Base-by-base conservation (phyloP, 2,888 invertebrate genomes). In the Morpho achilles region DNA sequence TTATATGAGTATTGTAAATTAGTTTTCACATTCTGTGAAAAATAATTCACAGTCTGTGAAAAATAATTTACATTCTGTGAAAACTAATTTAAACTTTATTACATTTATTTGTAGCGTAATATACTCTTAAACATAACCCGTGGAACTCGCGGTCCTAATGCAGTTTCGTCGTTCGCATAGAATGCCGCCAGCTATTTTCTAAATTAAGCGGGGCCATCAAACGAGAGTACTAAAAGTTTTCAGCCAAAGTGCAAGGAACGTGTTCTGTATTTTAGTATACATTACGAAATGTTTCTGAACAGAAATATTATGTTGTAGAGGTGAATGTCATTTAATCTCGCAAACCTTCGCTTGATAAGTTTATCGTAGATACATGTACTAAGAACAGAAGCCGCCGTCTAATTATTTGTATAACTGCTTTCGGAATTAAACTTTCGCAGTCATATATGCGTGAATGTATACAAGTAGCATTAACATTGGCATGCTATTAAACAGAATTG, bases 101-200 rank as follows among this genome's bases (percentile, higher is more conserved):
- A 51, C 16, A 41, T 7, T 48, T 48, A 54, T 48, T 54, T 7
- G 54, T 23, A 48, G 54, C 54, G 32, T 48, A 54, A 48, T 48
- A 54, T 54, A 54, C 54, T 42, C 47, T 48, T 54, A 47, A 47
- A 54, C 16, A 48, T 44, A 50, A 48, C 47, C 53, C 56, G 47
- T 52, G 49, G 56, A 56, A 48, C 54, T 39, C 50, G 44, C 58
- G 42, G 16, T 40, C 53, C 73, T 83, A 83, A 83, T 83, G 83
- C 81, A 82, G 65, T 81, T 82, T 71, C 72, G 76, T 73, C 70
- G 82, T 54, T 83, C 66, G 61, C 61, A 48, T 63, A 63, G 65
- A 58, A 51, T 60, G 75, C 75, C 70, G 64, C 70, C 54, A 69
- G 71, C 64, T 53, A 61, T 65, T 65, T 62, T 62, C 62, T 66